A percentile compares a stretch with the other conserved stretches of the same genome.
Conservation (phyloP, 2,113 vertebrate species). For the human (Homo sapiens) region DNA sequence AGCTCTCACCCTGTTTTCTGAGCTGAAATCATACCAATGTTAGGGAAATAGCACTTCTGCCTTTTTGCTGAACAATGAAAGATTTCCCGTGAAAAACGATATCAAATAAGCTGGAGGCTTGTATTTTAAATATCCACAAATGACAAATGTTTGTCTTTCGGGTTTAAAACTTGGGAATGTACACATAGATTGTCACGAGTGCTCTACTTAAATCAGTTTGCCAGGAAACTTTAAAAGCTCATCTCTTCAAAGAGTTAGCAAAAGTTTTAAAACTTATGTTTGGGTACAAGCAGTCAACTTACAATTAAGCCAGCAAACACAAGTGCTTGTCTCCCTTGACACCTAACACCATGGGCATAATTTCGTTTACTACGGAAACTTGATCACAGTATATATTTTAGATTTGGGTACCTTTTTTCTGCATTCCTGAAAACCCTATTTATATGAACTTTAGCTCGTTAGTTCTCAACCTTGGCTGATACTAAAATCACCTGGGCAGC, state of each 20-base stretch:
- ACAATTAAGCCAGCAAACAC: neutral
- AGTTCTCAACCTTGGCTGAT: neutral
- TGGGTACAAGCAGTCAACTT: too few species aligned
- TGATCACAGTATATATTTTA: neutral
- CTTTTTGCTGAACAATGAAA: neutral
- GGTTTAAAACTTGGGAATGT: neutral
- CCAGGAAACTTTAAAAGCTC: neutral
- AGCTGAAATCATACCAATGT: neutral
- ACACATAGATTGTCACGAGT: neutral
- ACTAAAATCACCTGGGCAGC: neutral
- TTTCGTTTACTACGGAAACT: neutral
- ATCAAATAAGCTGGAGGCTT: neutral
- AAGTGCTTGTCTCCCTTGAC: neutral
- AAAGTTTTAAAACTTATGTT: neutral
- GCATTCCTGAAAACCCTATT: neutral
- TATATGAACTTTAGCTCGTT: neutral
- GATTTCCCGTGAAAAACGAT: neutral
- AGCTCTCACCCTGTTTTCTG: neutral
- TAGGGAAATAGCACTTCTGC: neutral
- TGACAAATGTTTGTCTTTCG: neutral
- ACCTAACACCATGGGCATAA: neutral
- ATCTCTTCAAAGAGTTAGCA: neutral
- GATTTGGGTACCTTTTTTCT: neutral
- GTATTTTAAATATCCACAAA: neutral
- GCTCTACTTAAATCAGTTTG: neutral